Conservation (phyloP, 2,888 invertebrate genomes). For the Chrysolina oricalcia region DNA sequence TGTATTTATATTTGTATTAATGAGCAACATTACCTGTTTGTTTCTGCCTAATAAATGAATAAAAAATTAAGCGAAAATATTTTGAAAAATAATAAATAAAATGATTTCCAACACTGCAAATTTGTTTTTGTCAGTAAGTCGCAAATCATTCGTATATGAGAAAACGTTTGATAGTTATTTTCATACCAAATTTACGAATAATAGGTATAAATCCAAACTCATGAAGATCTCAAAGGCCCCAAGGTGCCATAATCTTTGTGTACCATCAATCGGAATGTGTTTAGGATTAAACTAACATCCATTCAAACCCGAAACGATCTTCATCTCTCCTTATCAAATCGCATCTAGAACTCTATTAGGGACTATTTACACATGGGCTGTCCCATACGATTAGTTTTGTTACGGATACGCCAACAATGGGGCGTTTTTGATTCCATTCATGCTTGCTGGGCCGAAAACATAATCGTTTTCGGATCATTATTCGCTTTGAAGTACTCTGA, state of each 20-base stretch:
- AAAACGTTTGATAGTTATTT: too few relatives aligned
- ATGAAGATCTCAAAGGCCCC: conserved; percentile 7
- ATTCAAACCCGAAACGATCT: conserved; percentile 41
- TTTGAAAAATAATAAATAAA: too few relatives aligned
- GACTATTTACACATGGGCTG: conserved; percentile 68
- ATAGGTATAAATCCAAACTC: conserved; percentile 3
- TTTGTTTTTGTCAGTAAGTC: too few relatives aligned
- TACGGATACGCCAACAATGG: conserved; percentile 65
- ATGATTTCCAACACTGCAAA: too few relatives aligned
- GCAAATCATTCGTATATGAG: too few relatives aligned
- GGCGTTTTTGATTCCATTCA: conserved; percentile 59
- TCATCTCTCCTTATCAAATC: conserved; percentile 36
- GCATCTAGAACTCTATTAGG: conserved; percentile 45
- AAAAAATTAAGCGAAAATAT: too few relatives aligned
- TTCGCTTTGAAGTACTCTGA: conserved; percentile 25
- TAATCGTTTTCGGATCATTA: conserved; percentile 49
- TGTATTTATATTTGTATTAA: too few relatives aligned
- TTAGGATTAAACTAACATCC: conserved; percentile 56
- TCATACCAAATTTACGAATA: not conserved
- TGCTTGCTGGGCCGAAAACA: conserved; percentile 57
- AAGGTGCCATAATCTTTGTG: conserved; percentile 56
- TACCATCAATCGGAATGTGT: conserved; percentile 56
- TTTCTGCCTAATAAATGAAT: too few relatives aligned
- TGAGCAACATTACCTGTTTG: too few relatives aligned
- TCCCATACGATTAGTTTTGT: conserved; percentile 68